These are phyloP conservation scores for Camponotus vicinus DNA, from an alignment of 1,140 invertebrate species.

Conservation along the genomic window DNA sequence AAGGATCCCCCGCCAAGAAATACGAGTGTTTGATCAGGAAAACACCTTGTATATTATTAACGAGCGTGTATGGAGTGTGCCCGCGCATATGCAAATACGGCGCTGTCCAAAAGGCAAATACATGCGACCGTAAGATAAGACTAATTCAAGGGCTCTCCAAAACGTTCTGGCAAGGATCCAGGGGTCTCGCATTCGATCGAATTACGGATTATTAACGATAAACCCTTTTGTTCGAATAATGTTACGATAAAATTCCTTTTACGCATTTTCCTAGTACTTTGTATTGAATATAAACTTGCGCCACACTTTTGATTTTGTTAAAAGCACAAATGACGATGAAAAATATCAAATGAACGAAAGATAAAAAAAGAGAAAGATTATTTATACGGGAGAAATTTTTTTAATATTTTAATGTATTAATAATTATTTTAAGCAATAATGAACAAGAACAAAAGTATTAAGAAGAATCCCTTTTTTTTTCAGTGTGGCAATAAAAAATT, in stretches of 20 bases:
- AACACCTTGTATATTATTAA: constrained; percentile 62
- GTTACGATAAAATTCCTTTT: constrained; percentile 18
- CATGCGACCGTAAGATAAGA: constrained; percentile 80
- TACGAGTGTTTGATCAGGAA: constrained; percentile 77
- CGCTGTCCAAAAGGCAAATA: constrained; percentile 80
- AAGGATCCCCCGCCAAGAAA: constrained; percentile 40
- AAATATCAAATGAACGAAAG: neutral
- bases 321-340: neutral
- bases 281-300: constrained; percentile 30
- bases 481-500: neutral
- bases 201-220: constrained; percentile 41
- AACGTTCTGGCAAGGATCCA: neutral
- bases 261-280: neutral
- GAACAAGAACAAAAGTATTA: too few species aligned
- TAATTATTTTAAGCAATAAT: neutral
- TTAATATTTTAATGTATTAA: neutral
- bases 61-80: constrained; percentile 77
- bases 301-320: constrained; percentile 4
- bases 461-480: too few species aligned
- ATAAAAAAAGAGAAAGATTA: neutral
- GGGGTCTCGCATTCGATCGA: constrained; percentile 38
- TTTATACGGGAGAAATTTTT: neutral
- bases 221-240: neutral
- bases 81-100: constrained; percentile 80
- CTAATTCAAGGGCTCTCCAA: constrained; percentile 56